phyloP scores from a whole-genome alignment of 2,888 invertebrate genomes.

The Dryobota labecula region DNA sequence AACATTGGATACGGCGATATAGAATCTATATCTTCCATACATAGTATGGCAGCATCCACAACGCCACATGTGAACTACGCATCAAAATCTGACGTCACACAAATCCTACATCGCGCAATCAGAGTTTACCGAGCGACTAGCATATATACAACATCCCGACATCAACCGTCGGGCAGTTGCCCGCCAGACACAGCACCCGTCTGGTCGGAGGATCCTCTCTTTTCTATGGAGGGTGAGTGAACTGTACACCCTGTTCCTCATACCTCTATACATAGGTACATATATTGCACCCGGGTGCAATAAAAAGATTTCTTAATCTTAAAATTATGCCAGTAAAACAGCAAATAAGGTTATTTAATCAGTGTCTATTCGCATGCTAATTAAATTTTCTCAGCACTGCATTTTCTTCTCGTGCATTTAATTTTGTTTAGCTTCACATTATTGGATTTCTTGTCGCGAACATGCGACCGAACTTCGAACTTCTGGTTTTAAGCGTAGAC shows the following conservation, averaged over 20 bases:
- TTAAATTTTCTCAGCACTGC: neutral
- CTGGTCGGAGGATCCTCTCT: too few species aligned
- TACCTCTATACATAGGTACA: too few species aligned
- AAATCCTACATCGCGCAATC: too few species aligned
- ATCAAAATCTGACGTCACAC: too few species aligned
- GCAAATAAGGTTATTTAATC: constrained; percentile 4
- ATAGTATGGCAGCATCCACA: neutral
- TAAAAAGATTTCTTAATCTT: neutral
- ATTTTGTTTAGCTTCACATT: neutral
- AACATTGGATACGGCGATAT: neutral
- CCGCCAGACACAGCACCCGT: too few species aligned
- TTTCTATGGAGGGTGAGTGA: too few species aligned
- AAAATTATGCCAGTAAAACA: neutral
- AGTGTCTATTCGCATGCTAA: constrained; percentile 6
- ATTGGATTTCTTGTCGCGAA: neutral
- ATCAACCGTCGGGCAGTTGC: too few species aligned
- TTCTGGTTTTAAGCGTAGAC: neutral
- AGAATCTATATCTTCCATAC: neutral
- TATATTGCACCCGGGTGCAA: neutral
- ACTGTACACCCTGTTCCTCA: too few species aligned
- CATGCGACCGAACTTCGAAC: too few species aligned
- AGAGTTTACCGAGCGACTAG: too few species aligned
- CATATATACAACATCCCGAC: too few species aligned
- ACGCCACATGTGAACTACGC: too few species aligned
- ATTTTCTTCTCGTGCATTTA: neutral